Evolutionary conservation across 2,888 invertebrate species (phyloP).

Genomic region (Dynastes hyllus): DNA sequence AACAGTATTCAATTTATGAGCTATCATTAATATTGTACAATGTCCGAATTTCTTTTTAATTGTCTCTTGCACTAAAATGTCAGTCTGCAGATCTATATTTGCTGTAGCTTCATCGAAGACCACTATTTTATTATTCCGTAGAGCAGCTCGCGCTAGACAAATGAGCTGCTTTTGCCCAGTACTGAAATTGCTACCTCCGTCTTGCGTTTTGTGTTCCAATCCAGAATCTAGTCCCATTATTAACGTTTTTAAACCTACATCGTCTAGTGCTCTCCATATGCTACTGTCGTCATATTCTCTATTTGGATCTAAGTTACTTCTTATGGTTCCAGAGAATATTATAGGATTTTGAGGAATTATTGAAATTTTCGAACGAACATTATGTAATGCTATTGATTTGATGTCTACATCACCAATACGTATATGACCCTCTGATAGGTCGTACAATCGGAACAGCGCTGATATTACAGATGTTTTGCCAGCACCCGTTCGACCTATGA

Average conservation of each 20-base stretch:
- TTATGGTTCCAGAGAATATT: constrained; percentile 88
- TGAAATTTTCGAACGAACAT: constrained; percentile 83
- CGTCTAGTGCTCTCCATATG: constrained; percentile 88
- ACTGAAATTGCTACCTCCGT: constrained; percentile 73
- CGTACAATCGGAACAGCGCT: constrained; percentile 86
- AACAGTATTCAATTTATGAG: constrained; percentile 86
- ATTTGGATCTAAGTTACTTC: constrained; percentile 92
- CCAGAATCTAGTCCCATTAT: constrained; percentile 74
- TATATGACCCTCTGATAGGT: constrained; percentile 81
- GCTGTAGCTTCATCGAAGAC: constrained; percentile 82
- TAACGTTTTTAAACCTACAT: constrained; percentile 83
- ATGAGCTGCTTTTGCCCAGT: constrained; percentile 78
- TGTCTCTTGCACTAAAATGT: constrained; percentile 82
- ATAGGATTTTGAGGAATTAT: constrained; percentile 92
- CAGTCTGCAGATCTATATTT: constrained; percentile 85
- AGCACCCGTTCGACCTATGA: constrained; percentile 88
- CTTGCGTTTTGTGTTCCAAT: constrained; percentile 74
- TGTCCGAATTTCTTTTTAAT: constrained; percentile 81
- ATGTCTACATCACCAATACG: constrained; percentile 86
- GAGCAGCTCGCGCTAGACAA: constrained; percentile 79
- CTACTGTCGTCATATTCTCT: constrained; percentile 83
- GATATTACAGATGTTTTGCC: constrained; percentile 85
- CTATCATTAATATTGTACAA: constrained; percentile 87
- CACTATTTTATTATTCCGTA: constrained; percentile 68
- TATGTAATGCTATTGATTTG: constrained; percentile 80